phyloP scores from a whole-genome alignment of 2,113 vertebrate species.

The Corythaixoides concolor region DNA sequence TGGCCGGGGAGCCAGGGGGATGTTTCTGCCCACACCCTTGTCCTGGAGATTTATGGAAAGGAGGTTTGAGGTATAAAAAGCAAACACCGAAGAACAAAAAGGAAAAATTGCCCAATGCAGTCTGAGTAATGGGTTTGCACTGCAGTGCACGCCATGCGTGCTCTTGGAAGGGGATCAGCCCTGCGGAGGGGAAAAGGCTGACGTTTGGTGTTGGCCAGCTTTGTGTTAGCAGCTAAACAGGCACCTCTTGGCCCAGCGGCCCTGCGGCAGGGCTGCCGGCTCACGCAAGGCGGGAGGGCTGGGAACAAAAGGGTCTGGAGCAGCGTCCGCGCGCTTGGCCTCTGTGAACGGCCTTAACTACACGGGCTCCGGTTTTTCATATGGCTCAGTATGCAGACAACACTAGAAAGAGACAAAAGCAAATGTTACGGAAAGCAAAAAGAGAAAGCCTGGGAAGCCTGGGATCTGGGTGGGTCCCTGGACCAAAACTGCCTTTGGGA shows the following conservation, averaged over 20 bases:
- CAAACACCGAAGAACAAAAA: neutral
- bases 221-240: rapidly evolving
- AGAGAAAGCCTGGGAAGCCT: neutral
- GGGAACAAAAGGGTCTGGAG: neutral
- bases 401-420: neutral
- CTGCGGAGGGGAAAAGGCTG: neutral
- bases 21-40: neutral
- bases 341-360: neutral
- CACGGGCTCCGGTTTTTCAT: rapidly evolving
- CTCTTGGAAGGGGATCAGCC: neutral
- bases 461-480: neutral
- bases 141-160: rapidly evolving
- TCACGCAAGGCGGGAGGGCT: rapidly evolving
- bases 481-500: neutral
- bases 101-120: neutral
- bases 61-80: neutral
- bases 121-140: neutral
- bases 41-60: neutral
- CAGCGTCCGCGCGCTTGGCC: rapidly evolving
- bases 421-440: neutral
- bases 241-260: neutral
- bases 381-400: rapidly evolving
- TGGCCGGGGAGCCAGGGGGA: neutral
- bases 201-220: neutral
- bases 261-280: neutral